These are phyloP conservation scores for Silurus glanis DNA, from an alignment of 2,113 vertebrate species.

Conservation along the genomic window DNA sequence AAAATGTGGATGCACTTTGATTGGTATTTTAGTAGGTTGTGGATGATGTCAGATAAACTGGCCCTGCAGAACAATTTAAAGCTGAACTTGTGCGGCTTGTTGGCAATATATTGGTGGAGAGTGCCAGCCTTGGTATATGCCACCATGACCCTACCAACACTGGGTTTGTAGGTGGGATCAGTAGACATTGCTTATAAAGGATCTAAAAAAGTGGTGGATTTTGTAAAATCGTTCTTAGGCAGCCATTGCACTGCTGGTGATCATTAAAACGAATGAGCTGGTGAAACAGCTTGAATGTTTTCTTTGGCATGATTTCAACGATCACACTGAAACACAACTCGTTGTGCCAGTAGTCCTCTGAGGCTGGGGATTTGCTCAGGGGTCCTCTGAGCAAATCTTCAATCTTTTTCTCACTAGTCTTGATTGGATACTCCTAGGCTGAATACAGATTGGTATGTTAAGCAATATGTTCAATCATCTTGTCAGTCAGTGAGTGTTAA, in stretches of 20 bases:
- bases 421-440: slow-evolving; percentile 48
- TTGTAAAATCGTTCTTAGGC: slow-evolving; percentile 43
- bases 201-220: slow-evolving; percentile 48
- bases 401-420: slow-evolving; percentile 39
- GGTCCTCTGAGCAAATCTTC: slow-evolving; percentile 31
- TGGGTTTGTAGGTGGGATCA: slow-evolving; percentile 37
- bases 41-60: slow-evolving; percentile 44
- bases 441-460: slow-evolving; percentile 47
- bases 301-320: slow-evolving; percentile 43
- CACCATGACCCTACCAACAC: slow-evolving; percentile 50
- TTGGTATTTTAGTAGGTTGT: slow-evolving; percentile 30
- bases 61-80: slow-evolving; percentile 38
- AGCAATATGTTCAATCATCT: slow-evolving; percentile 46
- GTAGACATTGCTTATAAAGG: slow-evolving; percentile 47
- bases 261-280: slow-evolving; percentile 45
- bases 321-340: slow-evolving; percentile 32
- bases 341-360: slow-evolving; percentile 43
- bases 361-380: slow-evolving; percentile 14
- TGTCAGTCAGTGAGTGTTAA: slow-evolving; percentile 30
- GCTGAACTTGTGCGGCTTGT: slow-evolving; percentile 36
- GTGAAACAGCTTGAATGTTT: slow-evolving; percentile 17
- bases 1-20: slow-evolving; percentile 35
- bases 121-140: slow-evolving; percentile 30
- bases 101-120: slow-evolving; percentile 27
- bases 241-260: slow-evolving; percentile 28